Percentiles rank a stretch among this genome's conserved stretches.
Conservation (phyloP, 2,113 vertebrate species). For the Lontra canadensis region DNA sequence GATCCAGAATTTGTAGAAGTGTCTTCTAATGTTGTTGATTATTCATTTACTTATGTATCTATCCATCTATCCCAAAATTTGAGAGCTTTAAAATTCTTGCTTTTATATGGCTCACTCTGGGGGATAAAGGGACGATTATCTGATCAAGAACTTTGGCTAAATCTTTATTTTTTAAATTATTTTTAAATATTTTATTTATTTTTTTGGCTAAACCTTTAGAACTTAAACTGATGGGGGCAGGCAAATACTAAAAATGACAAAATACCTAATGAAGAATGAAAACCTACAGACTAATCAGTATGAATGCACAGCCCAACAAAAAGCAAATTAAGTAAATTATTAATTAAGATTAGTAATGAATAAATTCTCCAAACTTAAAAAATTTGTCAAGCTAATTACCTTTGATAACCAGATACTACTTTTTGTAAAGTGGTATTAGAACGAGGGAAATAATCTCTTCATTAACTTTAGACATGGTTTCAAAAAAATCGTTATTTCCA, state of each 20-base stretch:
- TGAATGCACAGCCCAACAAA: neutral
- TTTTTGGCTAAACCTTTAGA: neutral
- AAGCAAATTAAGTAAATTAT: constrained; percentile 20
- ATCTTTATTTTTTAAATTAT: neutral
- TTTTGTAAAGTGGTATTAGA: neutral
- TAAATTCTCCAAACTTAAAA: neutral
- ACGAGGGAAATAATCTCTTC: neutral
- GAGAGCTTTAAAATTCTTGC: neutral
- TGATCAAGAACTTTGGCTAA: neutral
- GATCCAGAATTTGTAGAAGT: neutral
- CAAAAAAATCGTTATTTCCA: constrained; percentile 15
- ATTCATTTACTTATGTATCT: neutral
- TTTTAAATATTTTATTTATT: neutral
- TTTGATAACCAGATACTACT: constrained; percentile 4
- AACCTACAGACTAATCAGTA: neutral
- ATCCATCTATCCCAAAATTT: neutral
- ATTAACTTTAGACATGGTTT: neutral
- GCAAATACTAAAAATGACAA: neutral
- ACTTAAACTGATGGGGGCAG: neutral
- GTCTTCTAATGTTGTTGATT: neutral
- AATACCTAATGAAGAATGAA: neutral
- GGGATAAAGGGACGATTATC: too few relatives aligned
- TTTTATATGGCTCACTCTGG: neutral
- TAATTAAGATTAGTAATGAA: neutral
- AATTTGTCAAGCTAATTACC: neutral